A percentile compares a stretch with the other conserved stretches of the same genome.
Evolutionary conservation across 1,140 invertebrate genomes (phyloP).

Genomic region (Brachionus rubens): DNA sequence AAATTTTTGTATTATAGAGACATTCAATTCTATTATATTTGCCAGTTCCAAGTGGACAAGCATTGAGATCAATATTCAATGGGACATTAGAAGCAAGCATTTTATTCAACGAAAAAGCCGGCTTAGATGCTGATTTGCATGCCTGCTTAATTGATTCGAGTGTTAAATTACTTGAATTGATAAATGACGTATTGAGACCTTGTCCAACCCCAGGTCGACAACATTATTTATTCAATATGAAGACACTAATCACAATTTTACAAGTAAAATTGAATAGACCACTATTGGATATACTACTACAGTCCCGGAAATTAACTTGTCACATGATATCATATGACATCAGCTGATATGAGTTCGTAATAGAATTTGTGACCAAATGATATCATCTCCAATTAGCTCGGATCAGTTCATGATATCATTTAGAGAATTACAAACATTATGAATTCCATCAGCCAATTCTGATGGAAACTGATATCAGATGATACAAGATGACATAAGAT

Average conservation of each 20-base stretch:
- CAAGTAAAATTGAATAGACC: too few species aligned
- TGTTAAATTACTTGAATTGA: conserved; percentile 53
- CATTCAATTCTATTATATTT: conserved; percentile 59
- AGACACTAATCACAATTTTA: conserved; percentile 57
- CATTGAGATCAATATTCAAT: conserved; percentile 53
- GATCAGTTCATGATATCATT: too few species aligned
- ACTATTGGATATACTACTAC: too few species aligned
- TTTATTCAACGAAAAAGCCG: conserved; percentile 53
- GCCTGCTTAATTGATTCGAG: conserved; percentile 56
- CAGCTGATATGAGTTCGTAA: too few species aligned
- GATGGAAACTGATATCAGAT: too few species aligned
- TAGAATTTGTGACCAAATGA: too few species aligned
- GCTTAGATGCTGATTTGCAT: conserved; percentile 57
- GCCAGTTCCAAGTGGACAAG: conserved; percentile 53
- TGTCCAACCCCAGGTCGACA: conserved; percentile 55
- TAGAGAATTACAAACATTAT: too few species aligned
- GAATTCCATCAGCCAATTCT: too few species aligned
- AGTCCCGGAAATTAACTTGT: too few species aligned
- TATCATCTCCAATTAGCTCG: too few species aligned
- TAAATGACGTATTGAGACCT: conserved; percentile 54
- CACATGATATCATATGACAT: too few species aligned
- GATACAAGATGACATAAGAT: too few species aligned
- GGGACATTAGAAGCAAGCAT: conserved; percentile 52
- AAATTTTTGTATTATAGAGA: conserved; percentile 50
- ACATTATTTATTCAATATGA: conserved; percentile 60